phyloP scores from a whole-genome alignment of 2,888 invertebrate species.

The Lydus trimaculatus region DNA sequence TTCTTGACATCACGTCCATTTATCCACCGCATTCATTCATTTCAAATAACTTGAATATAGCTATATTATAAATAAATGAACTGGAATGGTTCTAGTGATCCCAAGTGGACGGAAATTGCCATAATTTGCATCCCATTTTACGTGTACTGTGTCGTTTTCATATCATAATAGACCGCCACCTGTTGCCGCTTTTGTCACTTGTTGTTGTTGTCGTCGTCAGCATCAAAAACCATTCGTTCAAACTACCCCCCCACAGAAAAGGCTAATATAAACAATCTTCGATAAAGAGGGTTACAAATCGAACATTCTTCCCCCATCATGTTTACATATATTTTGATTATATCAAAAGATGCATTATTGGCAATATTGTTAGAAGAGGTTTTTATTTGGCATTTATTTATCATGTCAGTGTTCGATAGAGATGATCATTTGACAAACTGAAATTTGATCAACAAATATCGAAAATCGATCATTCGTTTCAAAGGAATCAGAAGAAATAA shows the following conservation, averaged over 20 bases:
- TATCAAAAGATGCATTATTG: neutral
- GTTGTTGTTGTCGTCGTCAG: neutral
- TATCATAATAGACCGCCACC: constrained; percentile 37
- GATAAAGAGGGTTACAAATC: too few relatives aligned
- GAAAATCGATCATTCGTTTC: too few relatives aligned
- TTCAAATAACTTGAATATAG: neutral
- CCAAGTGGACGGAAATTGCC: constrained; percentile 30
- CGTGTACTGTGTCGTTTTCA: constrained; percentile 24
- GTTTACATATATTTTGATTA: too few relatives aligned
- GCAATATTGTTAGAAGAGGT: neutral
- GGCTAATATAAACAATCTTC: neutral
- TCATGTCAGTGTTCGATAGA: neutral
- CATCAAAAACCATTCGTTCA: neutral
- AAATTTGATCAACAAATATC: neutral
- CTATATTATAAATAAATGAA: neutral
- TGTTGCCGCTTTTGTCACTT: constrained; percentile 25
- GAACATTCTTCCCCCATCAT: neutral
- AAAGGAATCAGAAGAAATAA: too few relatives aligned
- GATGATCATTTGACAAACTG: neutral
- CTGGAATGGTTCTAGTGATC: constrained; percentile 1
- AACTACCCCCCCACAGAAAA: neutral
- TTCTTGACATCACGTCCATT: neutral
- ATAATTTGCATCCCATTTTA: constrained; percentile 37
- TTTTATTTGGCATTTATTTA: neutral
- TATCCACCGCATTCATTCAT: neutral